Base-by-base conservation (phyloP, 2,888 invertebrate genomes). In the Helleia helle region DNA sequence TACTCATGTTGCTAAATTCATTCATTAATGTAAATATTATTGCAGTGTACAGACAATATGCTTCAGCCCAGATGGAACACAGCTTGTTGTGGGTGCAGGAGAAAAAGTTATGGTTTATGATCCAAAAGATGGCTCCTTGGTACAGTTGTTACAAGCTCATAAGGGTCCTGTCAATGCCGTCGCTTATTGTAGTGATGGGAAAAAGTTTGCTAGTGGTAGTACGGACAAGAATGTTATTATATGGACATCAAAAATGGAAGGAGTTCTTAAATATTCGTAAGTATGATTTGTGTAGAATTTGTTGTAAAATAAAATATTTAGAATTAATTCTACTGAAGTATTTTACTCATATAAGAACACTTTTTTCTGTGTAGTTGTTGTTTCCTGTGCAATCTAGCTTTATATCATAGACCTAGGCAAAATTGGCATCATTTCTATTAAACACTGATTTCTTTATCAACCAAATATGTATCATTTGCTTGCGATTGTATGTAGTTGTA, bases 141-240 rank as follows among this genome's bases (percentile, higher is more conserved):
- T 99, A 30, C 96, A 98, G 66, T 89, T 97, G 0, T 84, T 99
- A 1, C 96, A 96, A 85, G 99, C 97, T 0, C 99, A 99, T 67
- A 97, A 97, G 72, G 97, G 97, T 48, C 89, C 91, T 9, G 97
- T 99, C 0, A 94, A 96, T 69, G 92, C 96, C 52, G 93, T 97
- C 0, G 91, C 93, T 24, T 99, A 97, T 76, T 93, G 98, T 0
- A 90, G 87, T 57, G 97, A 98, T 87, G 98, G 99, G 0, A 95
- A 96, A 63, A 90, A 95, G 57, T 99, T 99, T 88, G 98, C 99
- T 0, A 97, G 96, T 18, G 99, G 99, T 1, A 94, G 97, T 59
- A 94, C 96, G 2, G 99, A 99, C 69, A 98, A 97, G 81, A 93
- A 94, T 67, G 98, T 99, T 34, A 99, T 99, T 48, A 94, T 99